Evolutionary conservation across 1,140 invertebrate genomes (phyloP), one percentile per base, ranked within the genome.

Genomic region (Varroa destructor): DNA sequence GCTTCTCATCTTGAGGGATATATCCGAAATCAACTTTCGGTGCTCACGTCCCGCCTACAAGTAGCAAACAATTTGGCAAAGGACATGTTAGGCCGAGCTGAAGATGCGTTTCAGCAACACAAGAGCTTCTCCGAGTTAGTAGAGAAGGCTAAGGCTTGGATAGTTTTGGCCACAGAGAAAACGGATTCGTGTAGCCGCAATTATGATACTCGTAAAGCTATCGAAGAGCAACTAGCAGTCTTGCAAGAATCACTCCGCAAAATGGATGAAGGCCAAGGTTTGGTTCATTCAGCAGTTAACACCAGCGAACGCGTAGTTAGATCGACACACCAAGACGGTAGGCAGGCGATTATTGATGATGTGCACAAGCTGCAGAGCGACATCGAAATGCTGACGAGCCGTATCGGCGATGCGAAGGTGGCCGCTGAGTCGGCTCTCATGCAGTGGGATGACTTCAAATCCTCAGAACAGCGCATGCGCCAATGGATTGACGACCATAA

Each of bases 401-500:
- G 93, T 79, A 89, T 96, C 81, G 90, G 89, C 3, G 93, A 89
- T 12, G 87, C 89, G 0, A 94, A 94, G 82, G 91, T 95, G 36
- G 87, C 91, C 75, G 79, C 96, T 36, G 93, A 97, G 79, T 93
- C 91, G 0, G 89, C 87, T 77, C 81, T 97, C 6, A 79, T 95
- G 1, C 90, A 93, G 84, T 94, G 91, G 91, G 89, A 90, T n/a
- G 92, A 94, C 78, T 94, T 93, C 78, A 92, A 88, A 77, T 90
- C 89, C 37, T 91, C 89, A 25, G 92, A 92, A 75, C 87, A 88
- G 12, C 90, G 94, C 77, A 80, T 96, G 4, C 87, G 93, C 78
- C 89, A 93, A 83, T 95, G 93, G 91, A 90, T 97, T n/a, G 88
- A 86, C 55, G 93, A 96, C 76, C 85, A 91, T 74, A 91, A 96